Conservation (phyloP, 2,888 invertebrate species). For the Eumacrocentrus americanus region DNA sequence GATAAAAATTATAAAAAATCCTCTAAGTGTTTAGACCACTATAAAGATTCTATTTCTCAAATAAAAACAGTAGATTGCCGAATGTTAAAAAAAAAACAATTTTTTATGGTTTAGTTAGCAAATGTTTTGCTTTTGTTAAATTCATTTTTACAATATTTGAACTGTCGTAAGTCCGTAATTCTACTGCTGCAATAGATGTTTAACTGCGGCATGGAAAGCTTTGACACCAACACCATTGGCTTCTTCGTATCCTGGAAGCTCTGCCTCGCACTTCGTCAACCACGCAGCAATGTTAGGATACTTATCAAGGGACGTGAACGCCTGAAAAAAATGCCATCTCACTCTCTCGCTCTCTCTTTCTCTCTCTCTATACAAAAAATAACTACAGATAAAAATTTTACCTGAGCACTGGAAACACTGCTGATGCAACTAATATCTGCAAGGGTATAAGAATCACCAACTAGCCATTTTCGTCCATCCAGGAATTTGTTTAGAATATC, state of each 20-base stretch:
- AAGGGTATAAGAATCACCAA: conserved; percentile 43
- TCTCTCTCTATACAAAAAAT: neutral
- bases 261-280: conserved; percentile 45
- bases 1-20: neutral
- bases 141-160: too few relatives aligned
- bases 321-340: too few relatives aligned
- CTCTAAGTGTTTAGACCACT: too few relatives aligned
- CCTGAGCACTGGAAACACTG: conserved; percentile 30
- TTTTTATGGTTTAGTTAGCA: too few relatives aligned
- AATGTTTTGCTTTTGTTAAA: too few relatives aligned
- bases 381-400: conserved; percentile 27
- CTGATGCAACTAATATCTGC: conserved; percentile 45
- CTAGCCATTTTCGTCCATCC: conserved; percentile 45
- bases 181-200: neutral
- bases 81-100: too few relatives aligned
- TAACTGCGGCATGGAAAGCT: neutral
- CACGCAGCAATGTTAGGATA: conserved; percentile 68
- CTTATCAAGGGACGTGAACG: conserved; percentile 32
- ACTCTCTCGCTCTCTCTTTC: too few relatives aligned
- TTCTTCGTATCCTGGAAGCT: conserved; percentile 8
- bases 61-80: too few relatives aligned
- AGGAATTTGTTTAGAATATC: conserved; percentile 57
- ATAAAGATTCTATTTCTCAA: too few relatives aligned
- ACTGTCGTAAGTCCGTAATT: too few relatives aligned
- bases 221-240: conserved; percentile 1